Evolutionary conservation across 2,888 invertebrate species (phyloP), one percentile per base, ranked within the genome.

Genomic region (Ctenicera cuprea): DNA sequence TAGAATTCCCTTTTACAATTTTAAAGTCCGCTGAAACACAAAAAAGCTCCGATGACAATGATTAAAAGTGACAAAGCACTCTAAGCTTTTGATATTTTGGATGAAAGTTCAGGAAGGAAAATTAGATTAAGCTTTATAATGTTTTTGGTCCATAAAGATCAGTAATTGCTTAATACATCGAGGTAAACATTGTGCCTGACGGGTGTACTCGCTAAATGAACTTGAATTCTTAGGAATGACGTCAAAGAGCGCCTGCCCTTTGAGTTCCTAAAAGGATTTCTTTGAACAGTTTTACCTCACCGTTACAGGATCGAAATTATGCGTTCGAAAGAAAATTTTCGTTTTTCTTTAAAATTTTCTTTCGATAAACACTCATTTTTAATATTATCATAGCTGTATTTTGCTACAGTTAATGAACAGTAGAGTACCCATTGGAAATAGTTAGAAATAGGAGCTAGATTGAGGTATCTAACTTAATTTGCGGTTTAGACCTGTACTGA

Each of bases 1-100:
- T 38, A 12, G 1, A 59, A 59, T 59, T 38, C 20, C 38, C 5
- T 59, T 59, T 59, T 59, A 18, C 12, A 59, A 59, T 38, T 30
- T 18, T 38, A 38, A 38, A 59, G 8, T 38, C 18, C 22, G n/a
- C 14, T 38, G 22, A 26, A 52, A 22, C 8, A 26, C 1, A 5
- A 30, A 38, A 38, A 38, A 37, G 59, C 59, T 37, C 8, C 54
- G 30, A 54, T 54, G 57, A 57, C 57, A 33, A 57, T 57, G 37
- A 59, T 59, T 59, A 18, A 59, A 59, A 59, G 38, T 59, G 59
- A 59, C 59, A 30, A 59, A 20, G 59, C 59, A 59, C 59, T 59
- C 38, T 59, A 59, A 59, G 38, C 20, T 16, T 18, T 18, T 59
- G 59, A 18, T 16, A 59, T 59, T 30, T 38, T 11, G 38, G 59